Percentiles rank a stretch among this genome's conserved stretches.
These are phyloP conservation scores for Strongylocentrotus purpuratus DNA, from an alignment of 35 echinoderm and acorn worm species.

Conservation along the genomic window DNA sequence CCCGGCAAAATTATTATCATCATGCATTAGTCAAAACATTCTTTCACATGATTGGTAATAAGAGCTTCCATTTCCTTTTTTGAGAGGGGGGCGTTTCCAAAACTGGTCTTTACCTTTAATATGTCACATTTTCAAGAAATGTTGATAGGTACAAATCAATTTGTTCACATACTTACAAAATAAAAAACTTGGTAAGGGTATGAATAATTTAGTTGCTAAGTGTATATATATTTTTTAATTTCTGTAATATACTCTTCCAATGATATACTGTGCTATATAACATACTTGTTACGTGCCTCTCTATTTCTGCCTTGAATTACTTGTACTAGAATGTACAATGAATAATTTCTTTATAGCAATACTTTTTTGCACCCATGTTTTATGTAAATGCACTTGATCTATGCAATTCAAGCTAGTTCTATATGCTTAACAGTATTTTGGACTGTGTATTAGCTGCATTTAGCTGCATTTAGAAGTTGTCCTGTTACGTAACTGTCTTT, in stretches of 20 bases:
- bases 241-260: neutral
- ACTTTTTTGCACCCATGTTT: neutral
- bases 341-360: neutral
- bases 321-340: too few relatives aligned
- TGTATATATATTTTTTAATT: neutral
- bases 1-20: too few relatives aligned
- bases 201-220: too few relatives aligned
- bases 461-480: neutral
- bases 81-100: too few relatives aligned
- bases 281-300: neutral
- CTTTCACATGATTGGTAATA: too few relatives aligned
- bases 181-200: too few relatives aligned
- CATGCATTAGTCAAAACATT: too few relatives aligned
- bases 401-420: neutral
- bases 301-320: neutral
- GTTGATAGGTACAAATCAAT: too few relatives aligned
- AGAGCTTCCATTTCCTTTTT: too few relatives aligned
- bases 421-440: neutral
- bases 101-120: too few relatives aligned
- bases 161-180: too few relatives aligned
- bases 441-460: neutral
- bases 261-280: neutral
- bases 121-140: too few relatives aligned
- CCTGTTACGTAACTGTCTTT: neutral
- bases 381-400: neutral